Percentiles rank a stretch among this genome's conserved stretches.
Conservation (phyloP, 64 coral and sea anemone species). For the Montipora efflorescens region DNA sequence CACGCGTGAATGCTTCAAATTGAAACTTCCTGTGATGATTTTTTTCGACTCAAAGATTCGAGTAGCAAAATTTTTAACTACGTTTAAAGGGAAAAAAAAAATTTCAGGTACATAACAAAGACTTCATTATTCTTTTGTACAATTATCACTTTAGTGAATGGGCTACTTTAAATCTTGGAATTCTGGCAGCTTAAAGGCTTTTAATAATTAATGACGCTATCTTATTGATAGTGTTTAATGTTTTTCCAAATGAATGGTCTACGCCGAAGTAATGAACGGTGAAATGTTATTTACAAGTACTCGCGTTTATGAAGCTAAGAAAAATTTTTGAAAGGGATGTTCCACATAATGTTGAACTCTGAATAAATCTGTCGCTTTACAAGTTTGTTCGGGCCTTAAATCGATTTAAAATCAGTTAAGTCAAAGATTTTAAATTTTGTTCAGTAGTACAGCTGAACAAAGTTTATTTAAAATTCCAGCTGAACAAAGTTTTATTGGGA, state of each 20-base stretch:
- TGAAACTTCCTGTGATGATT: not conserved
- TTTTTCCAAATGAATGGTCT: constrained; percentile 3
- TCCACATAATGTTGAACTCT: no score
- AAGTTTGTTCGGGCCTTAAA: not conserved
- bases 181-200: not conserved
- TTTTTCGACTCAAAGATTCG: not conserved
- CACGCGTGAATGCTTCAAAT: not conserved
- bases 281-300: not conserved
- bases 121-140: not conserved
- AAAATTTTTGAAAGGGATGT: no score
- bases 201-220: constrained; percentile 28
- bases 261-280: not conserved
- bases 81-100: not conserved
- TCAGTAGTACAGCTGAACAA: not conserved
- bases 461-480: not conserved
- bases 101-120: not conserved
- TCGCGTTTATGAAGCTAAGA: not conserved
- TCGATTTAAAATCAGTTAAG: not conserved
- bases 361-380: no score
- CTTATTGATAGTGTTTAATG: constrained; percentile 38
- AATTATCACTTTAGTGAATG: constrained; percentile 13
- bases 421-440: not conserved
- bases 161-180: not conserved
- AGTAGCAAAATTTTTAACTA: not conserved
- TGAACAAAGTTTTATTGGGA: not conserved